A percentile compares a stretch with the other conserved stretches of the same genome.
These are phyloP conservation scores for Oedothorax gibbosus DNA, from an alignment of 1,140 invertebrate species.

Conservation along the genomic window DNA sequence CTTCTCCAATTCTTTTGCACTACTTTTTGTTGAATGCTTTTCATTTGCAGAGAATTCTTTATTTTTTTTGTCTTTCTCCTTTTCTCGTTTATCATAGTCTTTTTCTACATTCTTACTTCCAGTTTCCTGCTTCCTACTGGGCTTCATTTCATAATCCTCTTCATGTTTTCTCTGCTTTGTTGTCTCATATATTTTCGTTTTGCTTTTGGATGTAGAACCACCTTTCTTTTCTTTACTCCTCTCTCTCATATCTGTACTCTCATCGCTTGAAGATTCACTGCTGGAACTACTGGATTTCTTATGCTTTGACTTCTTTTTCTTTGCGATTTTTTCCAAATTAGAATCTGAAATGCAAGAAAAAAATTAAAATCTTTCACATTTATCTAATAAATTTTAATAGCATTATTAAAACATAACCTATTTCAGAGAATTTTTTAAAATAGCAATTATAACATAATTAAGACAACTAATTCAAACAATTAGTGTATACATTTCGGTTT, in stretches of 20 bases:
- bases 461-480: too few relatives aligned
- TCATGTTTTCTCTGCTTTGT: not conserved
- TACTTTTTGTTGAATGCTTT: not conserved
- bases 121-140: not conserved
- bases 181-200: not conserved
- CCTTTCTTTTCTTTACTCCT: constrained; percentile 4
- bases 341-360: constrained; percentile 17
- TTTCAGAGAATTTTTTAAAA: too few relatives aligned
- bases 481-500: too few relatives aligned
- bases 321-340: not conserved
- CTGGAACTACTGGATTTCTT: constrained; percentile 28
- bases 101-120: not conserved
- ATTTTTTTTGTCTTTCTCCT: not conserved
- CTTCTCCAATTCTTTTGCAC: not conserved
- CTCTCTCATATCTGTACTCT: not conserved
- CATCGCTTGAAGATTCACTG: constrained; percentile 30
- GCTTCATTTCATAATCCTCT: not conserved
- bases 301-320: constrained; percentile 10
- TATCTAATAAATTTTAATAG: not conserved
- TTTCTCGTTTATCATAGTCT: not conserved
- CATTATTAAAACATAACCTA: not conserved
- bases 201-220: not conserved
- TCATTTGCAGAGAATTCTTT: not conserved
- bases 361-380: not conserved
- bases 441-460: too few relatives aligned